A percentile compares a stretch with the other conserved stretches of the same genome.
Conservation (phyloP, 2,888 invertebrate genomes). For the Lathronympha strigana region DNA sequence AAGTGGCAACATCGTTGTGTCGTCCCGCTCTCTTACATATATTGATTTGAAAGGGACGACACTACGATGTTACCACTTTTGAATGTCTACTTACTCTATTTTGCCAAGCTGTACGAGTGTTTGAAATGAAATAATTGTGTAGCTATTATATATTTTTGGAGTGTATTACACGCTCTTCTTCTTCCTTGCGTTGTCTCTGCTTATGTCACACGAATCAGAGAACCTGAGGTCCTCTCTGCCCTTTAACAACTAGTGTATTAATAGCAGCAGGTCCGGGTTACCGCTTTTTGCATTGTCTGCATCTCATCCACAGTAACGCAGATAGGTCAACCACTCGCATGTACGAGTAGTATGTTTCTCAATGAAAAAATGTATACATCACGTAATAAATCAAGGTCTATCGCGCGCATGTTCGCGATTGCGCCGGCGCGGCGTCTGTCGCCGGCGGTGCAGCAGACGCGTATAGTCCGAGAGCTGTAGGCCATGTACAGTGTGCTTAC, state of each 20-base stretch:
- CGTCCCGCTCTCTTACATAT: no score
- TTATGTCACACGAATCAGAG: no score
- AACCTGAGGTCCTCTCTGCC: no score
- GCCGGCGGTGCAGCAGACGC: conserved; percentile 19
- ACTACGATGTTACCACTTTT: no score
- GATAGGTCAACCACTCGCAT: neutral
- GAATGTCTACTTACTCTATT: no score
- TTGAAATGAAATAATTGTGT: no score
- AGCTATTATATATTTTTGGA: no score
- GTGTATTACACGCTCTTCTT: no score
- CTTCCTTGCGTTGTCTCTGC: no score
- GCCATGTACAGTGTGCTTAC: neutral
- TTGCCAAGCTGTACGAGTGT: no score
- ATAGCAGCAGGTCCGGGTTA: neutral
- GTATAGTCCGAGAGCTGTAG: conserved; percentile 15
- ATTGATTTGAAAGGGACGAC: no score
- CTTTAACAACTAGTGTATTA: neutral
- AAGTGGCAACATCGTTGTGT: no score
- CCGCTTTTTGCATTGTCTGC: neutral
- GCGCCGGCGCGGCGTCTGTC: conserved; percentile 13
- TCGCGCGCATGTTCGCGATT: conserved; percentile 24
- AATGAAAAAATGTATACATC: conserved; percentile 8
- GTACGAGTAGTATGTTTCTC: conserved; percentile 7
- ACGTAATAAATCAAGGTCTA: conserved; percentile 28
- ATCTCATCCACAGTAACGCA: neutral